phyloP scores from a whole-genome alignment of 2,113 vertebrate genomes.

The Daubentonia madagascariensis region DNA sequence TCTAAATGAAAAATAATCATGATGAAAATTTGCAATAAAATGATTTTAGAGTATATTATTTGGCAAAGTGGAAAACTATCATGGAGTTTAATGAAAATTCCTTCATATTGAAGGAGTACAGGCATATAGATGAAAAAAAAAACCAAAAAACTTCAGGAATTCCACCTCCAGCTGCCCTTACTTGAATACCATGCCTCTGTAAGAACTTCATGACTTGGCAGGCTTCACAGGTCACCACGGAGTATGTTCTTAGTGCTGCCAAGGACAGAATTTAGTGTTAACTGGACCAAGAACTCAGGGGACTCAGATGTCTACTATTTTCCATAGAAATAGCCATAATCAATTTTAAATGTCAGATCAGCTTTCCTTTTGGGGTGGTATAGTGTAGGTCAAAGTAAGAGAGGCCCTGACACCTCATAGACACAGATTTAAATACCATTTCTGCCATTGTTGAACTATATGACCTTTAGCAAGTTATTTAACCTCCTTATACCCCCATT shows the following conservation, averaged over 20 bases:
- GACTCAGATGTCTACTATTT: background rate
- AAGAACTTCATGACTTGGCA: constrained; percentile 46
- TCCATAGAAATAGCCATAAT: background rate
- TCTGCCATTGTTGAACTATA: background rate
- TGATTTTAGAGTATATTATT: constrained; percentile 5
- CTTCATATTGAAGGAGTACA: background rate
- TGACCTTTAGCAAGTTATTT: background rate
- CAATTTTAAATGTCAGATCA: background rate
- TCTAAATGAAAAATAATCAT: constrained; percentile 9
- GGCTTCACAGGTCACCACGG: background rate
- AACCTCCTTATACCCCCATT: background rate
- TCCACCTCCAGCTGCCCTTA: background rate
- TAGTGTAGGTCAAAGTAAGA: background rate
- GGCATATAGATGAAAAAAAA: background rate
- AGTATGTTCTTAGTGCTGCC: background rate
- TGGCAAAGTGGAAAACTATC: constrained; percentile 2
- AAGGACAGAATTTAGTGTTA: constrained; percentile 35
- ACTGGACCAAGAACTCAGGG: background rate
- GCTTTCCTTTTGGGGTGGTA: background rate
- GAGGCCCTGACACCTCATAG: background rate
- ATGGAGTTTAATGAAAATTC: constrained; percentile 15
- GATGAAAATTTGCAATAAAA: constrained; percentile 4
- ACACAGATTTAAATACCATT: background rate
- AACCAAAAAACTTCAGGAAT: background rate
- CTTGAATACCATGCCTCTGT: background rate